Conservation (phyloP, 2,797 vertebrate genomes). For the Brachyalestes nurse region DNA sequence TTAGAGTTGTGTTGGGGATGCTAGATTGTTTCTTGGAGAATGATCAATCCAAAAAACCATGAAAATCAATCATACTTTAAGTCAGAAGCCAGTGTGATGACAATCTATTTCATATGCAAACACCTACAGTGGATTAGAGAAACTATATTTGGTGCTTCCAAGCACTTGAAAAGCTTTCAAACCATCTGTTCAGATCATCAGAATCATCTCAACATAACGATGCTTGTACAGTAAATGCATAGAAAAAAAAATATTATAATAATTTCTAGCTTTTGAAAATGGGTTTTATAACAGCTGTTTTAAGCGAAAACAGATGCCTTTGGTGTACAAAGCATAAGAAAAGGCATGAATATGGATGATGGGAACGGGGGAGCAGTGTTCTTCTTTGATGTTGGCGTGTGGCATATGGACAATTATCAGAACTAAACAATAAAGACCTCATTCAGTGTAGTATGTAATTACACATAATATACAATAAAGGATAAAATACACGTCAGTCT, state of each 20-base stretch:
- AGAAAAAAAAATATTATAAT: background rate
- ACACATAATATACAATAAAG: background rate
- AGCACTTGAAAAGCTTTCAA: background rate
- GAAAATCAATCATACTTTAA: background rate
- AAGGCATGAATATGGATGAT: background rate
- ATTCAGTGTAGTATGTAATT: background rate
- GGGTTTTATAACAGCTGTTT: background rate
- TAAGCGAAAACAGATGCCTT: background rate
- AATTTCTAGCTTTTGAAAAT: background rate
- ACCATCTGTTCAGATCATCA: background rate
- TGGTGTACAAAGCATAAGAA: background rate
- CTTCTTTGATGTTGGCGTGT: conserved; percentile 4
- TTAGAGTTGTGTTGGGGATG: background rate
- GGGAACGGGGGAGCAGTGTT: background rate
- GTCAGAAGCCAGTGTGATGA: background rate
- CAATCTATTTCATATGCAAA: background rate
- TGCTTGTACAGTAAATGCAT: background rate
- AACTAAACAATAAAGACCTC: background rate
- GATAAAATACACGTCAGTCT: background rate
- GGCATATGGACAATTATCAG: conserved; percentile 3
- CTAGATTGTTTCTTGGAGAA: background rate
- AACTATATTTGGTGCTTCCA: background rate
- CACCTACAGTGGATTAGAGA: conserved; percentile 9
- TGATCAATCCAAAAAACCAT: background rate
- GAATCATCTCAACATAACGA: background rate